Evolutionary conservation across 2,113 vertebrate species (phyloP).

Genomic region (Cisticola juncidis): DNA sequence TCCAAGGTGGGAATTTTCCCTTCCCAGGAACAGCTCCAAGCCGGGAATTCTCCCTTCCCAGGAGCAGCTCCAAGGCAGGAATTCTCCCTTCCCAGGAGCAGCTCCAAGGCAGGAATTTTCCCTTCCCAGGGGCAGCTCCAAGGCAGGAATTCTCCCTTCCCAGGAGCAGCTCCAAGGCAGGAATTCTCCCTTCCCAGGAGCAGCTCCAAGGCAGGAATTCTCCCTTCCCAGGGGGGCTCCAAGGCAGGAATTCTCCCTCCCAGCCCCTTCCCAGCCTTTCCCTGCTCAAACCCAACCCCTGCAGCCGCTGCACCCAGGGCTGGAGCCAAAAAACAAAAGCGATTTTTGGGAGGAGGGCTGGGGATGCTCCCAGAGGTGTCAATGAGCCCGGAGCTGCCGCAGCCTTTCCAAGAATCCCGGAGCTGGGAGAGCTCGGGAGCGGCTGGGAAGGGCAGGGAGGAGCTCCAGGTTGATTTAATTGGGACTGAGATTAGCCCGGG

Average conservation of each 20-base stretch:
- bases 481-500: background rate
- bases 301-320: accelerated
- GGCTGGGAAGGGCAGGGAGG: background rate
- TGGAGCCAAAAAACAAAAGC: background rate
- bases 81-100: background rate
- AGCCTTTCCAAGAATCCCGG: background rate
- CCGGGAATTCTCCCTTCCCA: no score
- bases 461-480: background rate
- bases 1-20: background rate
- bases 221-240: background rate
- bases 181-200: background rate
- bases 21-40: background rate
- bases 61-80: accelerated
- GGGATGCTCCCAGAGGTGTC: background rate
- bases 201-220: accelerated
- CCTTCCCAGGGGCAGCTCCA: background rate
- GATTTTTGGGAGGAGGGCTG: background rate
- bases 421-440: background rate
- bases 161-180: no score
- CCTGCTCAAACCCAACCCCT: background rate
- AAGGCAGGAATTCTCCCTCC: no score
- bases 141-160: background rate
- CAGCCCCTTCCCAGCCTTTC: no score
- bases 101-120: no score
- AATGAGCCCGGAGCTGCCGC: background rate